Conservation (phyloP, 2,113 vertebrate genomes). For the Marmota monax region DNA sequence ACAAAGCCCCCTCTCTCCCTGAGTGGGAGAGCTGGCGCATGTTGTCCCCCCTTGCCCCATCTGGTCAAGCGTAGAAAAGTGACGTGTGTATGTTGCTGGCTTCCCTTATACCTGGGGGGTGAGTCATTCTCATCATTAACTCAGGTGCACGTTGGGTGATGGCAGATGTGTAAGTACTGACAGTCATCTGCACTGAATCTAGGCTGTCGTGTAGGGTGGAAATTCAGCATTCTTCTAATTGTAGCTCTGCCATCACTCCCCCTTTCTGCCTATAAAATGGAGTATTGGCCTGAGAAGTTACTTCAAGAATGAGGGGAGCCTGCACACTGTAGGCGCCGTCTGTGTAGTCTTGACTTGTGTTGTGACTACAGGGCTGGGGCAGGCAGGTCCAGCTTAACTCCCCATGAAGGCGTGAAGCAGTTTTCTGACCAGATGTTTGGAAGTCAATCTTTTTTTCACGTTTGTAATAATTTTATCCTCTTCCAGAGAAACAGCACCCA, state of each 20-base stretch:
- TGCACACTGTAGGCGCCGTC: fast-evolving
- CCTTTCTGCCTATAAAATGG: too few species aligned
- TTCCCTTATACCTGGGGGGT: not conserved
- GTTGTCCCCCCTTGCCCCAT: fast-evolving
- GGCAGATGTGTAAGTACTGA: not conserved
- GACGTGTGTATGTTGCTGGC: not conserved
- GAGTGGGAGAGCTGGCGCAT: not conserved
- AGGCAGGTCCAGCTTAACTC: not conserved
- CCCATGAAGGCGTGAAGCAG: not conserved
- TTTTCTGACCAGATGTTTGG: not conserved
- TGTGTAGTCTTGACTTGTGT: not conserved
- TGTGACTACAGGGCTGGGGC: not conserved
- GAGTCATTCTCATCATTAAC: not conserved
- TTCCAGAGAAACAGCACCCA: slow-evolving; percentile 87
- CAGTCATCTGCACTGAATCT: not conserved
- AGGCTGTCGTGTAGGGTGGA: not conserved
- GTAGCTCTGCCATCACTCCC: not conserved
- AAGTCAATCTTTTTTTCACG: not conserved
- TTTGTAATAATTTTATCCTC: slow-evolving; percentile 48
- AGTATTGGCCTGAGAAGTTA: too few species aligned
- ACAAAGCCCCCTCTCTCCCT: too few species aligned
- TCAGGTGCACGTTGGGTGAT: not conserved
- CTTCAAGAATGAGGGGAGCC: too few species aligned
- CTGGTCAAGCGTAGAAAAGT: fast-evolving
- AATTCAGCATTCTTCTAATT: not conserved